These are phyloP conservation scores for Corticium candelabrum DNA, from an alignment of 37 sponge, comb jelly and placozoan genomes.

Conservation along the genomic window DNA sequence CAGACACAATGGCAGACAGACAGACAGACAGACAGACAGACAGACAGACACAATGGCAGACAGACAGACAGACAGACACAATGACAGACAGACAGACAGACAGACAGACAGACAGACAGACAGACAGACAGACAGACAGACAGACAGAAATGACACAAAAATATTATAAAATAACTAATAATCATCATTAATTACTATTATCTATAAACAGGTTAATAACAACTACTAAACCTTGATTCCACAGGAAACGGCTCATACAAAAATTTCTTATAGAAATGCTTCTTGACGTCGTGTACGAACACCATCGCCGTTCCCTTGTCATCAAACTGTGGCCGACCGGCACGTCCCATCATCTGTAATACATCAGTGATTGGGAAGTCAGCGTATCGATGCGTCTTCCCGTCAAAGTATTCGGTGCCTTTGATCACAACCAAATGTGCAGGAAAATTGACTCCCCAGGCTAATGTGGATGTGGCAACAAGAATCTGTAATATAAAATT, in stretches of 20 bases:
- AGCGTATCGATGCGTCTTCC: slow-evolving; percentile 86
- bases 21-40: no score
- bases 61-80: no score
- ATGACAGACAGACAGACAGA: no score
- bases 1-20: no score
- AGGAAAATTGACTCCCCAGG: slow-evolving; percentile 99
- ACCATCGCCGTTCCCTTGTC: slow-evolving; percentile 87
- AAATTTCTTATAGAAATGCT: slow-evolving; percentile 97
- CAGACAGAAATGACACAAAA: no score
- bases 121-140: background rate
- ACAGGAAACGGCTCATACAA: slow-evolving; percentile 98
- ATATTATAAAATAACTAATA: background rate
- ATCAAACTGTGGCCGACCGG: slow-evolving; percentile 97
- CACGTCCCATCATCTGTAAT: slow-evolving; percentile 99
- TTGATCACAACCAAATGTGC: slow-evolving; percentile 97
- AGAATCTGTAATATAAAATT: slow-evolving; percentile 46
- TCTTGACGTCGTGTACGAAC: slow-evolving; percentile 93
- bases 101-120: background rate
- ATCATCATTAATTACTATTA: no score
- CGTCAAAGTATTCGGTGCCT: slow-evolving; percentile 98
- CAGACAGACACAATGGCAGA: no score
- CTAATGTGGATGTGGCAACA: slow-evolving; percentile 88
- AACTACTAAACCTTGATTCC: slow-evolving; percentile 67
- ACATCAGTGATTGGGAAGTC: slow-evolving; percentile 99
- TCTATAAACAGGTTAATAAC: background rate